Evolutionary conservation across 2,888 invertebrate species (phyloP), one percentile per base, ranked within the genome.

Genomic region (Agrotis exclamationis): DNA sequence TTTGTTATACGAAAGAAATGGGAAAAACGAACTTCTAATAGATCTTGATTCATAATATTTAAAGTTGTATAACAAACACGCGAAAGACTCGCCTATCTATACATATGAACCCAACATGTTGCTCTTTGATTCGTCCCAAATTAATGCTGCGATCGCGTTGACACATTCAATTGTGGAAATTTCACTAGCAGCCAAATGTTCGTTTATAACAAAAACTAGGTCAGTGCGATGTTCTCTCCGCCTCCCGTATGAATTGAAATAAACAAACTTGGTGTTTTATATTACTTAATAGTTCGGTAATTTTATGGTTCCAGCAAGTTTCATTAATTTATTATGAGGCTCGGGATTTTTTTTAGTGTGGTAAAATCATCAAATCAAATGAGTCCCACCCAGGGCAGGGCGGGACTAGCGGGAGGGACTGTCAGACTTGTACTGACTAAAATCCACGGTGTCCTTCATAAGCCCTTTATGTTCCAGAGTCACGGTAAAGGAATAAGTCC

Each of bases 91-190:
- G 13, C 22, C 44, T 24, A 13, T 39, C 24, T 64, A 45, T n/a
- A n/a, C n/a, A n/a, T n/a, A n/a, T 24, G 39, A 7, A 51, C 18
- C 24, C 22, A 58, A 65, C 53, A 59, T 63, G 54, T 68, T 70
- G 70, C 51, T 76, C 64, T 65, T 50, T 80, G 74, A 76, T 80
- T 70, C 53, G 63, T 74, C 64, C 50, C 65, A 81, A 84, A 81
- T 82, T 76, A 74, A 73, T 64, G 59, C 58, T 48, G 63, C 22
- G 71, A 74, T 62, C 70, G 63, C 51, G 70, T 62, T 82, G 85
- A 82, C 85, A 85, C 64, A 74, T 75, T 77, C 82, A 86, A 86
- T 86, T 85, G 86, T 79, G 63, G 66, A 57, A 80, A 79, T 74
- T 82, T 77, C 73, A 75, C 70, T 73, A 75, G 74, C 68, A 16